Base-by-base conservation (phyloP, 2,113 vertebrate species). In the Merops nubicus region DNA sequence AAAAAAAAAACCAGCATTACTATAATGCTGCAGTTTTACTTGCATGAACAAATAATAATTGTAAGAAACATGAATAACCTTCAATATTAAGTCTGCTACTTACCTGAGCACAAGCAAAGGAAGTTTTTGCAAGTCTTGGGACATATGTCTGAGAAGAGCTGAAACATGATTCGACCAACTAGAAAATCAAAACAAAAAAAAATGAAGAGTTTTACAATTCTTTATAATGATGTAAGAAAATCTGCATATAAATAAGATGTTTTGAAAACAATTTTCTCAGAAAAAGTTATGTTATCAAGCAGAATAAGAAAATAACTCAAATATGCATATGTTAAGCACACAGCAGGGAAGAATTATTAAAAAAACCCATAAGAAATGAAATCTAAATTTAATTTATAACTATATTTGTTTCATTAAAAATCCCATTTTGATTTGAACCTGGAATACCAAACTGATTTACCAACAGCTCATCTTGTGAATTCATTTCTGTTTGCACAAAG, bases 61-160 rank as follows among this genome's bases (percentile, higher is more conserved):
- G 4, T 23, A 26, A 28, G n/a, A 69, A 48, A 69, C 33, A 36
- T 25, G 9, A 45, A 57, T 50, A 67, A n/a, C 16, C 13, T 67
- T 38, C 43, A 73, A 34, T 81, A 15, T 9, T 9, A 43, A 72
- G 26, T 15, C 15, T 2, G 42, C 28, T 45, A 98, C 98, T 84
- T 97, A 99, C 99, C 99, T 29, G 99, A 99, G 97, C 99, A 99
- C 90, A 99, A 97, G 97, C 98, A 99, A 95, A 99, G 99, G 96
- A 99, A 99, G 97, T 99, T 99, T 98, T 99, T 99, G 97, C 99
- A 99, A 45, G 99, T 99, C 98, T 99, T 99, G 92, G 99, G 99
- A 98, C 99, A 99, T 94, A 99, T 96, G 94, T 99, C 99, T 47
- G 98, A 99, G 98, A 99, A 99, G 83, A 99, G 99, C 89, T 99